These are phyloP conservation scores for Cyrtonyx montezumae DNA, from an alignment of 2,113 vertebrate genomes.

Conservation along the genomic window DNA sequence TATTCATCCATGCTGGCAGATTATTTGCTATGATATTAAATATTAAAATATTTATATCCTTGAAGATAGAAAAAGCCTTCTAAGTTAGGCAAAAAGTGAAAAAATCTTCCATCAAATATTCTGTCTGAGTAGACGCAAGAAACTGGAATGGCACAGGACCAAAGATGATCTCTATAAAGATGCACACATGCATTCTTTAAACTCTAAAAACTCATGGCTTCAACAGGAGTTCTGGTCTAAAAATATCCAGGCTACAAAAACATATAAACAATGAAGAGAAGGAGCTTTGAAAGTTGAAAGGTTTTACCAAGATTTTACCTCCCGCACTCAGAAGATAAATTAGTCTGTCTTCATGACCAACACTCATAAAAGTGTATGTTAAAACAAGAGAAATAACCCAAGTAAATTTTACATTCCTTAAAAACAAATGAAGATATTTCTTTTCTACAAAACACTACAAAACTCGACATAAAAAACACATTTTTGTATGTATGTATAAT, in stretches of 20 bases:
- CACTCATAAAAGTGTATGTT: background rate
- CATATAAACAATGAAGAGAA: slow-evolving; percentile 41
- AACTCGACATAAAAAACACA: background rate
- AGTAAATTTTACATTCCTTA: background rate
- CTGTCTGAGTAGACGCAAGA: background rate
- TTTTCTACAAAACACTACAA: background rate
- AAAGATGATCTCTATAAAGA: slow-evolving; percentile 14
- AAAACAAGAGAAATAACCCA: background rate
- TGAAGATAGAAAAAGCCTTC: background rate
- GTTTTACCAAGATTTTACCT: slow-evolving; percentile 36
- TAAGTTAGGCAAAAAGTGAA: background rate
- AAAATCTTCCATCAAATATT: background rate
- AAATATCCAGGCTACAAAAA: slow-evolving; percentile 45
- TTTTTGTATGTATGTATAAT: background rate
- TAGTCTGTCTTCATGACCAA: background rate
- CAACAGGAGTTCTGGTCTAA: slow-evolving; percentile 31
- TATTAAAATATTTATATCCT: background rate
- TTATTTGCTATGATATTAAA: background rate
- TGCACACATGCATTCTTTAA: slow-evolving; percentile 15
- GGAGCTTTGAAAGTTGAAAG: slow-evolving; percentile 34
- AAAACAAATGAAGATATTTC: background rate
- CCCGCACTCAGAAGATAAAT: background rate
- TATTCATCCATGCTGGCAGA: background rate
- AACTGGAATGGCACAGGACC: background rate
- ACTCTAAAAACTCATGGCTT: slow-evolving; percentile 34